These are phyloP conservation scores for Tangara arthus DNA, from an alignment of 2,797 vertebrate species.

Conservation along the genomic window DNA sequence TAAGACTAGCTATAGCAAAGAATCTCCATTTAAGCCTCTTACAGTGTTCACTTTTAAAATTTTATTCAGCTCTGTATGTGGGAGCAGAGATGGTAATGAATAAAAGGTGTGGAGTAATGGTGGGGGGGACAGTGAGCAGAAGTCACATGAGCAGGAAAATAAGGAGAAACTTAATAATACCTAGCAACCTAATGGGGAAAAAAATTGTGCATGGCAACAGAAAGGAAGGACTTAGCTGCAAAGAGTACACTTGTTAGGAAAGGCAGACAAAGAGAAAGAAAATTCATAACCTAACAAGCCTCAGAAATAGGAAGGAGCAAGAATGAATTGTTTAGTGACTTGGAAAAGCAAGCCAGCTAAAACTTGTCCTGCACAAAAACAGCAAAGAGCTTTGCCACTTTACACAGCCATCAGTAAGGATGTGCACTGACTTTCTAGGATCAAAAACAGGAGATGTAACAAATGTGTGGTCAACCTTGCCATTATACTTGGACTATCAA, in stretches of 20 bases:
- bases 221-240: constrained; percentile 34
- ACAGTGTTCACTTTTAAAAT: neutral
- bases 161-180: constrained; percentile 43
- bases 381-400: neutral
- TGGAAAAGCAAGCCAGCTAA: neutral
- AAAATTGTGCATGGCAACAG: constrained; percentile 23
- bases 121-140: constrained; percentile 7
- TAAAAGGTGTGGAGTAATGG: constrained; percentile 36
- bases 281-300: neutral
- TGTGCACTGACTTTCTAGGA: neutral
- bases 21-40: neutral
- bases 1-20: neutral
- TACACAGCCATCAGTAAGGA: neutral
- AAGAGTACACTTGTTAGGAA: neutral
- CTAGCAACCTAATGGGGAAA: constrained; percentile 12
- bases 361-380: neutral
- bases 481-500: neutral
- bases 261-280: constrained; percentile 14
- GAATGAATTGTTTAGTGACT: neutral
- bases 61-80: neutral
- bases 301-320: neutral
- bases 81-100: constrained; percentile 24
- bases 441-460: neutral
- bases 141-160: constrained; percentile 50
- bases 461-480: neutral